Base-by-base conservation (phyloP, 2,113 vertebrate species). In the Motacilla tschutschensis region DNA sequence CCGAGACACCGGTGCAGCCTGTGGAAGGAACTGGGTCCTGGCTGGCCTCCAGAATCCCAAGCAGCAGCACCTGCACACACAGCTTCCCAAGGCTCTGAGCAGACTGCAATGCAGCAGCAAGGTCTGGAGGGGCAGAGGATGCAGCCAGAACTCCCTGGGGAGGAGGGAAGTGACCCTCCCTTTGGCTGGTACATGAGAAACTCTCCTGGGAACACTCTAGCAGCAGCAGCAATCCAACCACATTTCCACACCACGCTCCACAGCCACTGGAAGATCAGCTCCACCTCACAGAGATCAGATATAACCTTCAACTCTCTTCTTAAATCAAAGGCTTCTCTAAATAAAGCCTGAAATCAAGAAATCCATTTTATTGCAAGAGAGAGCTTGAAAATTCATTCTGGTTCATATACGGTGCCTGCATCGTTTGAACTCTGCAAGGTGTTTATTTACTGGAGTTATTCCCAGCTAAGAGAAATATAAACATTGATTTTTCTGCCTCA, bases 401-500 rank as follows among this genome's bases (percentile, higher is more conserved):
- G 57, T 87, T 90, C 79, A 58, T n/a, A 60, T 31, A n/a, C 2
- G 3, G 5, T 31, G 53, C 57, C 64, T 83, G n/a, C 46, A 41
- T 5, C 25, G 5, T 53, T 89, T 83, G 85, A 89, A 80, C 87
- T 87, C 79, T 55, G 67, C 53, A 57, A 74, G 53, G 58, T 73
- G 57, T 89, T 85, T 92, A 83, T 93, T 92, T 74, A 67, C 65
- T 46, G 73, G 69, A 72, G 73, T 87, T 91, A 90, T 74, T 87
- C 55, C 73, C 76, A 87, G 76, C 63, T 74, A 71, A 77, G 38
- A 92, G 82, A 85, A 93, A 82, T 22, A 70, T 9, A 92, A 95
- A 93, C 83, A 89, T 64, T 83, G 93, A 87, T 93, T 93, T 93
- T 92, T 85, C 69, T 87, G 85, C 82, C 69, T 83, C 36, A 70